Evolutionary conservation across 2,797 vertebrate species (phyloP).

Genomic region (Rhadinocentrus ornatus): DNA sequence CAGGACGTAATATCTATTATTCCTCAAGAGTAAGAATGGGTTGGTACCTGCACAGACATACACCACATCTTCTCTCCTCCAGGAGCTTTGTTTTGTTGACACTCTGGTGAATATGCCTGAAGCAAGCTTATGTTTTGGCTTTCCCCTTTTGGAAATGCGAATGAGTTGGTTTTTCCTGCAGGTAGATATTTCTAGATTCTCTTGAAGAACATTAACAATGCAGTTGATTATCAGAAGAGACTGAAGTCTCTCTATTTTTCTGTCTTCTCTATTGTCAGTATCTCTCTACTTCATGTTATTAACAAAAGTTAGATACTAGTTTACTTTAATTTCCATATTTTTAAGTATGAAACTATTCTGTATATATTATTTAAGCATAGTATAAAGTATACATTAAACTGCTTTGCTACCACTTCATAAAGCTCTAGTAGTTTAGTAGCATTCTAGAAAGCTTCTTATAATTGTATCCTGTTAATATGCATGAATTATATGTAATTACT

Average conservation of each 20-base stretch:
- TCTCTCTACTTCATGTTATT: neutral
- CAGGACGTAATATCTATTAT: constrained; percentile 5
- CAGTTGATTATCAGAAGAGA: neutral
- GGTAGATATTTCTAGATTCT: neutral
- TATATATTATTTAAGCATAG: no score
- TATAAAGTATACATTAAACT: no score
- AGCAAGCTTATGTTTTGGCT: constrained; percentile 14
- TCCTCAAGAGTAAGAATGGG: constrained; percentile 8
- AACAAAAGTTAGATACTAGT: neutral
- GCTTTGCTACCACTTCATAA: neutral
- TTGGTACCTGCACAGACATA: constrained; percentile 32
- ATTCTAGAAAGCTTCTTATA: no score
- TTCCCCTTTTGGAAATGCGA: constrained; percentile 20
- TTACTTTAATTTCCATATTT: no score
- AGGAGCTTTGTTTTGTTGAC: constrained; percentile 21
- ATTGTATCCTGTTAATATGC: no score
- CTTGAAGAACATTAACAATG: neutral
- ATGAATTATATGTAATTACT: no score
- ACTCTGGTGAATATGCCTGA: constrained; percentile 43
- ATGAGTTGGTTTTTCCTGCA: neutral
- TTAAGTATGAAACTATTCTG: no score
- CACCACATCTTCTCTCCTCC: constrained; percentile 5
- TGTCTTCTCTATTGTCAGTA: neutral
- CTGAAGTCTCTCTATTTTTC: neutral
- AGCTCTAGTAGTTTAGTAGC: no score